Conservation (phyloP, 2,113 vertebrate genomes). For the Syngnathus typhle region DNA sequence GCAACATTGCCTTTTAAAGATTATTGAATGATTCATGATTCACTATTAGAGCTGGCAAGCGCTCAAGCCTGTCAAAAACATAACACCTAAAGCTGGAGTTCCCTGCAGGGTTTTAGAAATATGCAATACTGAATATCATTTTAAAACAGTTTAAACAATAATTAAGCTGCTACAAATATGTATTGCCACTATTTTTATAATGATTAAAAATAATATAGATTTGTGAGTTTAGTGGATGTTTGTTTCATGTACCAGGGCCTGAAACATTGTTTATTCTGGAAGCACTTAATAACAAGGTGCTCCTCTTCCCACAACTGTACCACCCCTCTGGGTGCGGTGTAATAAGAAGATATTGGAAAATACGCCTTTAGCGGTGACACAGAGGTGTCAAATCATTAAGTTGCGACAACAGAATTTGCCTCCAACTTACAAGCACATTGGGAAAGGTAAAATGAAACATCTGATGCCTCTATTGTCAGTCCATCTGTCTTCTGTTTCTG, state of each 20-base stretch:
- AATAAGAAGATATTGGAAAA: neutral
- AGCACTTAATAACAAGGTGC: neutral
- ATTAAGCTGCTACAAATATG: neutral
- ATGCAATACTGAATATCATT: neutral
- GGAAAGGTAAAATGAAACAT: neutral
- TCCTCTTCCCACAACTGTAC: no score
- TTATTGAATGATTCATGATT: slow-evolving; percentile 24
- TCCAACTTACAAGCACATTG: neutral
- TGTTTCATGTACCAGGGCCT: neutral
- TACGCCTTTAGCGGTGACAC: neutral
- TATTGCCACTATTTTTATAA: no score
- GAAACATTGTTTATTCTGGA: neutral
- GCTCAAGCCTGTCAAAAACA: slow-evolving; percentile 23
- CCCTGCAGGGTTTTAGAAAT: neutral
- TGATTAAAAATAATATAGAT: neutral
- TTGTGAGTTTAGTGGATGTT: neutral
- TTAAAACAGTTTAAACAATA: neutral
- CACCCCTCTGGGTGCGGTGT: no score
- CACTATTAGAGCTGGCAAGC: slow-evolving; percentile 22
- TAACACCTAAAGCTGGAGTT: neutral
- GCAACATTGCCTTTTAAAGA: slow-evolving; percentile 37
- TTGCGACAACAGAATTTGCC: neutral
- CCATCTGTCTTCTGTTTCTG: neutral
- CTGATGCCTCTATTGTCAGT: neutral
- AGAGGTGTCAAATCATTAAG: neutral